A percentile compares a stretch with the other conserved stretches of the same genome.
phyloP scores from a whole-genome alignment of 2,797 vertebrate species.

The Eulemur albifrons region DNA sequence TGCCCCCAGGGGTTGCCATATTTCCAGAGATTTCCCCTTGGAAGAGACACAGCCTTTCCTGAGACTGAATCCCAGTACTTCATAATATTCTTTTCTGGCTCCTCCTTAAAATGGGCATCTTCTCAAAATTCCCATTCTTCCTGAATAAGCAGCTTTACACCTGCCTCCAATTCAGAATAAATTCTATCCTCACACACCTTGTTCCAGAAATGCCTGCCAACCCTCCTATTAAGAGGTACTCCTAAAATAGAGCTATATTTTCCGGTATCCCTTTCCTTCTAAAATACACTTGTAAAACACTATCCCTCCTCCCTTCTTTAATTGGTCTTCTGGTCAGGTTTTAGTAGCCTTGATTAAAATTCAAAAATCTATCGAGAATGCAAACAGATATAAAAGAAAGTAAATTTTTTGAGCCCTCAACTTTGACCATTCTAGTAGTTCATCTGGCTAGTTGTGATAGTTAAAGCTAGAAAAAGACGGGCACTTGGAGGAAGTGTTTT shows the following conservation, averaged over 20 bases:
- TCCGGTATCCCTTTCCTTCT: neutral
- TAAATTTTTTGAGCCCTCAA: neutral
- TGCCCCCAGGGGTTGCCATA: neutral
- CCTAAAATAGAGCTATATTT: neutral
- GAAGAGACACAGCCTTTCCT: neutral
- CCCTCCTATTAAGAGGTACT: neutral
- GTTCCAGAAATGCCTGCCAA: neutral
- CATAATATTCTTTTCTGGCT: neutral
- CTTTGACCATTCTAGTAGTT: neutral
- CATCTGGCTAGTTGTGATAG: neutral
- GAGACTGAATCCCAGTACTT: neutral
- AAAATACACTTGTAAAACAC: neutral
- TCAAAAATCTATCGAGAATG: neutral
- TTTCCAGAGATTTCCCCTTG: neutral
- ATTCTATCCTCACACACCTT: neutral
- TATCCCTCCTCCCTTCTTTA: neutral
- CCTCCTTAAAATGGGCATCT: neutral
- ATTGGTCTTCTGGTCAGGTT: neutral
- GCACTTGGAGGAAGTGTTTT: neutral
- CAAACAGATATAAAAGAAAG: neutral
- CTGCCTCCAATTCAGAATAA: neutral
- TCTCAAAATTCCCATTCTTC: neutral
- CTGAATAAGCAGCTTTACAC: neutral
- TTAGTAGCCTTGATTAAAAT: constrained; percentile 17
- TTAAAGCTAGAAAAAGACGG: neutral